Evolutionary conservation across 2,113 vertebrate genomes (phyloP).

Genomic region (Odobenus rosmarus): DNA sequence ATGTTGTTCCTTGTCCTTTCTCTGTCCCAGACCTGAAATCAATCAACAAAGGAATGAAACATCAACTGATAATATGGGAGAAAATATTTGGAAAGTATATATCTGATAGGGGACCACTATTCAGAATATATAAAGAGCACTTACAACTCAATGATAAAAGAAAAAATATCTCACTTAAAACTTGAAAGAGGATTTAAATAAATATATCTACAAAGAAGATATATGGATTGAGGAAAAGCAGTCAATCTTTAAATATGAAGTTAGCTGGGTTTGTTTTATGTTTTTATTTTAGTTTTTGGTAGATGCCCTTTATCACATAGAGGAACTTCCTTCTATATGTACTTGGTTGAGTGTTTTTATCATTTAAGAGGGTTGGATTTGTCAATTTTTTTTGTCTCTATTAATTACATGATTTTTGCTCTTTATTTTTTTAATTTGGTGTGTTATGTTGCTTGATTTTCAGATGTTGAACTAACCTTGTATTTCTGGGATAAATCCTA

Average conservation of each 20-base stretch:
- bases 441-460: neutral
- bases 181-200: neutral
- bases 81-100: neutral
- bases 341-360: neutral
- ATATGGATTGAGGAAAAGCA: neutral
- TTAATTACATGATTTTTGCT: neutral
- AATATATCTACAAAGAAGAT: neutral
- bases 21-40: neutral
- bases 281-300: neutral
- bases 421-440: neutral
- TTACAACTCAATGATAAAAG: neutral
- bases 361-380: neutral
- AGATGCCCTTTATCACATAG: neutral
- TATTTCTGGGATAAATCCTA: neutral
- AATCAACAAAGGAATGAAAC: neutral
- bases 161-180: neutral
- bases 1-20: neutral
- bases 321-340: neutral
- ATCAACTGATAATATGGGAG: neutral
- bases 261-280: neutral
- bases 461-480: neutral
- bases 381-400: neutral
- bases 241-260: neutral
- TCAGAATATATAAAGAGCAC: neutral
- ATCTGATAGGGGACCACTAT: neutral